Evolutionary conservation across 2,888 invertebrate genomes (phyloP).

Genomic region (Geotrupes spiniger): DNA sequence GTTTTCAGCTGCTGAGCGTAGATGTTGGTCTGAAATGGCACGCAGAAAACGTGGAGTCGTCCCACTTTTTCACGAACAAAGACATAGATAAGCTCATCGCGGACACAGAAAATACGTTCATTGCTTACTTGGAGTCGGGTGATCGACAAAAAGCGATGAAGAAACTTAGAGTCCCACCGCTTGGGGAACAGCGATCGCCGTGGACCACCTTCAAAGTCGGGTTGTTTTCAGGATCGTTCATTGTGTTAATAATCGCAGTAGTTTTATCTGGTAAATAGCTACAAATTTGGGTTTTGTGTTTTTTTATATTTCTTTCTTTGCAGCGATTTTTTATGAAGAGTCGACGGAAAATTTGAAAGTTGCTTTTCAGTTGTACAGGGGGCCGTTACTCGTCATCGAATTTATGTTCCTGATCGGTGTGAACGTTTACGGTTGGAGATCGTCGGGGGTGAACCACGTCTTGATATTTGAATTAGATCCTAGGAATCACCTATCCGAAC

Average conservation of each 20-base stretch:
- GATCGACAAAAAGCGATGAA: constrained; percentile 87
- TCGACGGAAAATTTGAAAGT: constrained; percentile 61
- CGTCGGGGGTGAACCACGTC: constrained; percentile 80
- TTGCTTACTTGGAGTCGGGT: constrained; percentile 71
- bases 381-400: constrained; percentile 72
- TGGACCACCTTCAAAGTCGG: constrained; percentile 85
- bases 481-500: constrained; percentile 71
- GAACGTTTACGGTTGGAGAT: constrained; percentile 79
- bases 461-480: constrained; percentile 82
- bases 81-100: constrained; percentile 81
- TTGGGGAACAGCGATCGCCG: constrained; percentile 79
- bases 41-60: constrained; percentile 74
- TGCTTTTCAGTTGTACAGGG: constrained; percentile 75
- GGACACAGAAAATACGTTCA: constrained; percentile 72
- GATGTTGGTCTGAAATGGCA: constrained; percentile 77
- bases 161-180: constrained; percentile 76
- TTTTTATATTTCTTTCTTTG: constrained; percentile 18
- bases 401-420: constrained; percentile 76
- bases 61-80: constrained; percentile 80
- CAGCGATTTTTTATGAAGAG: constrained; percentile 55
- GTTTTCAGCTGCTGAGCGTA: constrained; percentile 60
- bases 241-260: constrained; percentile 70
- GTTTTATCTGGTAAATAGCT: constrained; percentile 60
- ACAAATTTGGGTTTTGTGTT: background rate
- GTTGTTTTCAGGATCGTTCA: constrained; percentile 77